phyloP scores from a whole-genome alignment of 2,113 vertebrate genomes.

The Cepphus grylle region DNA sequence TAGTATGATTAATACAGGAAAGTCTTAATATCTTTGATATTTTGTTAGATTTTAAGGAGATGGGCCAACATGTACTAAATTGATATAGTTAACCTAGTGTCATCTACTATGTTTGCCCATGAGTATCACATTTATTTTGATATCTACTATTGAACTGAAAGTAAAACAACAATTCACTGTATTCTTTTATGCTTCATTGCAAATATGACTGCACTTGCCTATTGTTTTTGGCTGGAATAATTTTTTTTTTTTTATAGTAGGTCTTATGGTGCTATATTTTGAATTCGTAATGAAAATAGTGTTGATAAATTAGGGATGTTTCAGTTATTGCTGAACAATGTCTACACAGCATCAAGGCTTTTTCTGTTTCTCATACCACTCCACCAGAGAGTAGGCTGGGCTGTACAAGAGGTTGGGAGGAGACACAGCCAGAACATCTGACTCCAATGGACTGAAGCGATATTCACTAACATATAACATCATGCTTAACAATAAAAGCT shows the following conservation, averaged over 20 bases:
- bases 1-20: neutral
- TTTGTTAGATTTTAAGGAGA: neutral
- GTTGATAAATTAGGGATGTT: neutral
- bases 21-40: neutral
- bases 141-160: neutral
- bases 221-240: neutral
- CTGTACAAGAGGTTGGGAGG: neutral
- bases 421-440: neutral
- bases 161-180: neutral
- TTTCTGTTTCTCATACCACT: neutral
- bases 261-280: rapidly evolving
- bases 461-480: rapidly evolving
- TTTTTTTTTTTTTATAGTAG: neutral
- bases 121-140: neutral
- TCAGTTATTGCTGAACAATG: neutral
- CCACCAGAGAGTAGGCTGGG: rapidly evolving
- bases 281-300: neutral
- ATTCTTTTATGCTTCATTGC: neutral
- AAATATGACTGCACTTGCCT: neutral
- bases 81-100: neutral
- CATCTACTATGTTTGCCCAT: neutral
- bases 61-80: rapidly evolving
- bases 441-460: neutral
- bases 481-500: neutral
- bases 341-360: neutral